Evolutionary conservation across 2,888 invertebrate species (phyloP).

Genomic region (Rhagonycha fulva): DNA sequence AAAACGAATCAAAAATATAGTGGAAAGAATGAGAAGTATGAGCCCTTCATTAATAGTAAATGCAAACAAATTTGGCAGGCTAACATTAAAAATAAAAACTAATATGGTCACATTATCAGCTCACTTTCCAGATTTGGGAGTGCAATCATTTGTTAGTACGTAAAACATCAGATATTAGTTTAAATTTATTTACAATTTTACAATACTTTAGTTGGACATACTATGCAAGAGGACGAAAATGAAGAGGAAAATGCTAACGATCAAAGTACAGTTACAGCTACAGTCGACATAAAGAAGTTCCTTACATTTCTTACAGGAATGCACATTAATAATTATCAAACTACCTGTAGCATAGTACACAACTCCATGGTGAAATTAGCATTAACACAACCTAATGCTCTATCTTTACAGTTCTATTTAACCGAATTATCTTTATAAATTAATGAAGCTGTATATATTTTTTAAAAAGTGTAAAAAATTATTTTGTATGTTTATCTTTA

Average conservation of each 20-base stretch:
- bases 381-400: slow-evolving; percentile 72
- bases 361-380: slow-evolving; percentile 75
- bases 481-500: background rate
- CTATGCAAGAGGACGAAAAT: slow-evolving; percentile 12
- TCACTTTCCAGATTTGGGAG: slow-evolving; percentile 74
- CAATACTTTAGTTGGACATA: slow-evolving; percentile 11
- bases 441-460: background rate
- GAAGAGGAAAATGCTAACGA: slow-evolving; percentile 35
- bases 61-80: slow-evolving; percentile 72
- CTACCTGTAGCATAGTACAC: slow-evolving; percentile 78
- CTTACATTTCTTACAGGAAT: slow-evolving; percentile 80
- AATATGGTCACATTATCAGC: slow-evolving; percentile 81
- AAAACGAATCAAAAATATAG: slow-evolving; percentile 75
- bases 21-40: slow-evolving; percentile 84
- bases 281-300: slow-evolving; percentile 79
- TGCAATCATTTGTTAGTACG: slow-evolving; percentile 64
- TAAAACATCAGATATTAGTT: background rate
- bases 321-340: slow-evolving; percentile 68
- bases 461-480: background rate
- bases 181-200: background rate
- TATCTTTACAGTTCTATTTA: slow-evolving; percentile 81
- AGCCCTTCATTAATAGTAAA: slow-evolving; percentile 71
- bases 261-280: slow-evolving; percentile 56
- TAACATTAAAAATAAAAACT: slow-evolving; percentile 77
- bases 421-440: slow-evolving; percentile 62